phyloP scores from a whole-genome alignment of 2,888 invertebrate species.

The Cephus pygmeus region DNA sequence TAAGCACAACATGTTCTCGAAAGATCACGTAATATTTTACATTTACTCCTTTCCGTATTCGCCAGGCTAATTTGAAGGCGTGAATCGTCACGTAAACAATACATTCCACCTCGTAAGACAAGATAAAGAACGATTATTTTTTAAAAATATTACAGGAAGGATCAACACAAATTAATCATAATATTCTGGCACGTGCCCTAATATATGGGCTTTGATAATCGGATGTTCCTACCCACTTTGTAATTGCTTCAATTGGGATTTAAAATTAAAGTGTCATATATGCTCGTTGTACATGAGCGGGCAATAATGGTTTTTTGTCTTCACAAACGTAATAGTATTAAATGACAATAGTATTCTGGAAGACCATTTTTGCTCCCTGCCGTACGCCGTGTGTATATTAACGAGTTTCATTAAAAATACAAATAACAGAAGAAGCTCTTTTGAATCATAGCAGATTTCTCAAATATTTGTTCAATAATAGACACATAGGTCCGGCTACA shows the following conservation, averaged over 20 bases:
- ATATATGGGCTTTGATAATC: background rate
- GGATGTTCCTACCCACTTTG: background rate
- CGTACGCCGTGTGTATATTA: background rate
- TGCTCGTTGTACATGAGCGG: background rate
- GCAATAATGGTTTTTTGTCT: too few relatives aligned
- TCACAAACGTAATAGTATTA: too few relatives aligned
- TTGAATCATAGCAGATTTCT: background rate
- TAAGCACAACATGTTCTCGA: background rate
- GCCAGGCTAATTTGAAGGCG: background rate
- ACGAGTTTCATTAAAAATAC: background rate
- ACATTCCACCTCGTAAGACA: background rate
- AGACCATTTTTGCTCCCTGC: background rate
- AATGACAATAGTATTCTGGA: too few relatives aligned
- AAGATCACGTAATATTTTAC: background rate
- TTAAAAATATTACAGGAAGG: background rate
- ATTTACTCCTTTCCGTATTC: background rate
- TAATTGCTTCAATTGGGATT: background rate
- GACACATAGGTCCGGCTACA: background rate
- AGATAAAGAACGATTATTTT: background rate
- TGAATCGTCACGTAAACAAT: background rate
- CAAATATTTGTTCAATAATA: background rate
- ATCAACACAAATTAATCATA: background rate
- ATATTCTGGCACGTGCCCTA: background rate
- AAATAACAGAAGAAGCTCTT: background rate
- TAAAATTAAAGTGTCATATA: background rate